Base-by-base conservation (phyloP, 2,888 invertebrate species). In the Agrilus biguttatus region DNA sequence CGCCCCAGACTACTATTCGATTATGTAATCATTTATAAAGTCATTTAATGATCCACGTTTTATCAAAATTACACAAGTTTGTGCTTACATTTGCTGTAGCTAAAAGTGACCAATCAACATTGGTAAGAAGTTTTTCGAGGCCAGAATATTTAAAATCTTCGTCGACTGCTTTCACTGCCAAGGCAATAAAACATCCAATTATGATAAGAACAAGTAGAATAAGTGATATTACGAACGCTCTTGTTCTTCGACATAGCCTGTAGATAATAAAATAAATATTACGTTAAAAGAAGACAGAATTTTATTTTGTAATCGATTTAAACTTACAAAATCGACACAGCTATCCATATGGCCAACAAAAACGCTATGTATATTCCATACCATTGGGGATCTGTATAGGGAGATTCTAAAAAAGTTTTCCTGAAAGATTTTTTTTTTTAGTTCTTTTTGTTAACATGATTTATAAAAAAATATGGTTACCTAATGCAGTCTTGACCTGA, bases 271-370 rank as follows among this genome's bases (percentile, higher is more conserved):
- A 14, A 39, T 37, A n/a, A 42, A 32, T 14, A 14, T 36, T 33
- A 19, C 14, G 21, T 42, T 42, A 14, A 12, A 5, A 21, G 3
- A 6, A 40, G 14, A 14, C 2, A 7, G 13, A 2, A 1, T 8
- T 2, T 37, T 14, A 28, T 33, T 33, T 41, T 8, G 21, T 10
- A 60, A 59, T 40, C 60, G 43, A 36, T 57, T 58, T 34, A 38
- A 39, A 21, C 74, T 75, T 63, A 79, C 78, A 77, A 69, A 57
- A 76, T 63, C 56, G 77, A 72, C 52, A 77, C 68, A 57, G 78
- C 67, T 55, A 75, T 70, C 78, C 79, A 80, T 56, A 77, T 68
- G 55, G 75, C 62, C 61, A 78, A 73, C 58, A 78, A 68, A 55
- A 78, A 67, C 49, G 74, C 73, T 39, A 73, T 69, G 65, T 74